phyloP scores from a whole-genome alignment of 30 jellyfish, hydroid and myxozoan genomes.

The Hydra vulgaris region DNA sequence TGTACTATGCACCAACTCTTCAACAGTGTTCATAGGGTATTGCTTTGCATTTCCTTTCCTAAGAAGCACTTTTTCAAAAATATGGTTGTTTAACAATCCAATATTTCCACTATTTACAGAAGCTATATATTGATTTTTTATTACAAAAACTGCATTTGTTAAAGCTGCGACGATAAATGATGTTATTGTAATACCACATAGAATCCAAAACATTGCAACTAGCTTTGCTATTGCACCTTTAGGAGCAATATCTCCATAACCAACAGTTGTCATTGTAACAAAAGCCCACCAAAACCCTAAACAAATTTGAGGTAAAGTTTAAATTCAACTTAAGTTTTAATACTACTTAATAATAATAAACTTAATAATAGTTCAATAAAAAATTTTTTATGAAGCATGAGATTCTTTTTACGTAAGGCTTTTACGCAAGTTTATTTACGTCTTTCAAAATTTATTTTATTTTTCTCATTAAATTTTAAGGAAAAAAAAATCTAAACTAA shows the following conservation, averaged over 20 bases:
- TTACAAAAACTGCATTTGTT: constrained; percentile 11
- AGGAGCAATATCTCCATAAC: constrained; percentile 25
- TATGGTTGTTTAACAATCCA: constrained; percentile 11
- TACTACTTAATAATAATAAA: too few relatives aligned
- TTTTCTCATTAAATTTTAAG: too few relatives aligned
- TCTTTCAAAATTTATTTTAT: too few relatives aligned
- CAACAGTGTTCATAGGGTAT: too few relatives aligned
- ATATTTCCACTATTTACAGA: constrained; percentile 2
- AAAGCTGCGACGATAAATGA: constrained; percentile 16
- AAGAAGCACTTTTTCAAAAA: constrained; percentile 11
- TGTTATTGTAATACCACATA: constrained; percentile 19
- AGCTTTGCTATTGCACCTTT: constrained; percentile 5
- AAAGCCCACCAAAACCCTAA: constrained; percentile 37
- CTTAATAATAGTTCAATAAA: too few relatives aligned
- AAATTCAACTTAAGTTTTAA: too few relatives aligned
- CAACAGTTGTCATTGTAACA: constrained; percentile 25
- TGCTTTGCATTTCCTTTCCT: constrained; percentile 22
- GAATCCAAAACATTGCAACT: constrained; percentile 20
- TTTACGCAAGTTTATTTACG: too few relatives aligned
- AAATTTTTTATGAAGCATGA: too few relatives aligned
- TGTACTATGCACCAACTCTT: too few relatives aligned
- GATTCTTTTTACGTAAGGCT: too few relatives aligned
- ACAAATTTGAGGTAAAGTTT: too few relatives aligned
- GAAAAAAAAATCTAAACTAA: too few relatives aligned
- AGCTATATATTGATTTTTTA: neutral